phyloP scores from a whole-genome alignment of 2,797 vertebrate species.

The Schizopygopsis malacanthus region DNA sequence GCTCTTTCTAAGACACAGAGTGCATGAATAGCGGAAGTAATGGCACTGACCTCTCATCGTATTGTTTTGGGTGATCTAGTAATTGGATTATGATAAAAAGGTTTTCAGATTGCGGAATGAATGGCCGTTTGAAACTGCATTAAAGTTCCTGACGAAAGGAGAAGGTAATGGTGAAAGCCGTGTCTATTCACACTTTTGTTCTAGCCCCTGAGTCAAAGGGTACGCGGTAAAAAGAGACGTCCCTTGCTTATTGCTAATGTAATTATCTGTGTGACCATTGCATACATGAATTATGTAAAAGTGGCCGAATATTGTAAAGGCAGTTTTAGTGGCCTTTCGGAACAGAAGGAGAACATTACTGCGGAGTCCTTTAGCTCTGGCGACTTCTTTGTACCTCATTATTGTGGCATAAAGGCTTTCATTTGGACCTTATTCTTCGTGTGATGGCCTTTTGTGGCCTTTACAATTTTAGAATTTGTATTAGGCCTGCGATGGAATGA shows the following conservation, averaged over 20 bases:
- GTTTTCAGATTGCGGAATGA: slow-evolving; percentile 62
- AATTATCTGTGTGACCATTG: slow-evolving; percentile 72
- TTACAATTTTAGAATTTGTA: slow-evolving; percentile 40
- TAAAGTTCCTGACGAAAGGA: slow-evolving; percentile 49
- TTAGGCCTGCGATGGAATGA: slow-evolving; percentile 14
- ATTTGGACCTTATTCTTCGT: slow-evolving; percentile 32
- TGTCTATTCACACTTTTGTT: slow-evolving; percentile 55
- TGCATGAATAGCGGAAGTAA: slow-evolving; percentile 32
- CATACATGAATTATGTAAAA: slow-evolving; percentile 70
- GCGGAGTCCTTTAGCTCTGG: slow-evolving; percentile 22
- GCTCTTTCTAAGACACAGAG: slow-evolving; percentile 21
- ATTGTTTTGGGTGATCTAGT: slow-evolving; percentile 55
- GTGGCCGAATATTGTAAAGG: slow-evolving; percentile 42
- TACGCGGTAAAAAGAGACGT: slow-evolving; percentile 35
- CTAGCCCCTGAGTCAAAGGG: slow-evolving; percentile 40
- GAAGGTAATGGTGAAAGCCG: slow-evolving; percentile 55
- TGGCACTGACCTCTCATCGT: slow-evolving; percentile 41
- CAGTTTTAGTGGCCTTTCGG: slow-evolving; percentile 45
- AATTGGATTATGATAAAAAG: slow-evolving; percentile 60
- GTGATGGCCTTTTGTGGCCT: slow-evolving; percentile 14
- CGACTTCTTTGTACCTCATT: slow-evolving; percentile 43
- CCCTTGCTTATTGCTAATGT: slow-evolving; percentile 66
- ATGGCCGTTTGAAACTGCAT: slow-evolving; percentile 60
- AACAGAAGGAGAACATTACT: slow-evolving; percentile 24
- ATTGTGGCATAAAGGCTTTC: slow-evolving; percentile 41